phyloP scores from a whole-genome alignment of 37 sponge, comb jelly and placozoan species.

The Chondrilla cf. caribensis region DNA sequence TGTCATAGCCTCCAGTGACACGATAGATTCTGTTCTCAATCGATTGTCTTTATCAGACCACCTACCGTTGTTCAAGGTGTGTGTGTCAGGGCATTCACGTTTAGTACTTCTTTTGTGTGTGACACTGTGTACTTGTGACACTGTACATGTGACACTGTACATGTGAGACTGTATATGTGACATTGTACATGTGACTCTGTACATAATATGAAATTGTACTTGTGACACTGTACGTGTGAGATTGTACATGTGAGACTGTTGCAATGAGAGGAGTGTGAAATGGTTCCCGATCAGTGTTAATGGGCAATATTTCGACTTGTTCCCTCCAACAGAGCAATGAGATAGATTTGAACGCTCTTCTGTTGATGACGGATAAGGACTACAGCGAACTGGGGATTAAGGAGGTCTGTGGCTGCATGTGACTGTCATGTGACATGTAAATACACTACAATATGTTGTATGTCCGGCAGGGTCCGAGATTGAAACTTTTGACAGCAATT shows the following conservation, averaged over 20 bases:
- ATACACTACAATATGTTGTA: not conserved
- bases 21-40: conserved; percentile 47
- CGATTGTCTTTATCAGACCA: conserved; percentile 48
- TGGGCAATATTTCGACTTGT: no score
- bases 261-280: no score
- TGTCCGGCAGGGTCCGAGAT: conserved; percentile 20
- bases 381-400: conserved; percentile 82
- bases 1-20: conserved; percentile 31
- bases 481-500: conserved; percentile 31
- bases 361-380: conserved; percentile 84
- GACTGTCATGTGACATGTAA: not conserved
- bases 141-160: no score
- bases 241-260: no score
- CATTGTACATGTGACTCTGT: no score
- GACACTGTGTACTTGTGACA: no score
- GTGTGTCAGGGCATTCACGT: not conserved
- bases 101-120: no score
- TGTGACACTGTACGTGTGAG: no score
- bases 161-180: no score
- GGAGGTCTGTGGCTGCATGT: conserved; percentile 31
- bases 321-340: conserved; percentile 79
- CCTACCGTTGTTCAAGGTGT: conserved; percentile 58
- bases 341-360: conserved; percentile 79
- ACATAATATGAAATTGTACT: no score
- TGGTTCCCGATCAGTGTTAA: no score